Base-by-base conservation (phyloP, 37 sponge, comb jelly and placozoan genomes). In the Dysidea cf. avara region DNA sequence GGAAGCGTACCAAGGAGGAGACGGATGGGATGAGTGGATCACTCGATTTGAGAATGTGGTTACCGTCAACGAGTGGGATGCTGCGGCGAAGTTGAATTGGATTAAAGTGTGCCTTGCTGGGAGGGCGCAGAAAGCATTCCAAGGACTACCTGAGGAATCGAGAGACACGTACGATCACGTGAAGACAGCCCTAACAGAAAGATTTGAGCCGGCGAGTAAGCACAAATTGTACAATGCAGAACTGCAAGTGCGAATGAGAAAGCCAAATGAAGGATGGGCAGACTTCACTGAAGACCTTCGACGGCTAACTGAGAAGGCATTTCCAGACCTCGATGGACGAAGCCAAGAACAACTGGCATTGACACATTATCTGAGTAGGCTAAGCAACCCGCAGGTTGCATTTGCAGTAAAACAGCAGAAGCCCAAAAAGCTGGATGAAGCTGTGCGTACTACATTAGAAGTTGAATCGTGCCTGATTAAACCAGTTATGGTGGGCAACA, bases 51-150 rank as follows among this genome's bases (percentile, higher is more conserved):
- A n/a, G n/a, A n/a, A n/a, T n/a, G n/a, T n/a, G n/a, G n/a, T n/a
- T n/a, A n/a, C n/a, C n/a, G n/a, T n/a, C 25, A 55, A 55, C 56
- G 25, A 55, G 56, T 55, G 56, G 56, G 56, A 55, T 55, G 56
- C 56, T 22, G 56, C 56, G 25, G 56, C 25, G 25, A 55, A 55
- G 56, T 6, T 55, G 56, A 22, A 55, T 4, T 55, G 56, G 56
- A 22, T 55, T 55, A 55, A 57, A 30, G 59, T 57, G 11, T 12
- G 59, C 30, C 59, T 57, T 3, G 59, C 59, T 57, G 56, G 56
- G 25, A 2, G 56, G 25, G 7, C 56, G 56, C 56, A 55, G 25
- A 26, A 22, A 26, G 56, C 56, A 26, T 26, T 55, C 56, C 56
- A 55, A 26, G 25, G 56, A 26, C 25, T 55, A 26, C 25, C 56